Conservation (phyloP, 1,140 invertebrate species). For the Thaumetopoea pityocampa region DNA sequence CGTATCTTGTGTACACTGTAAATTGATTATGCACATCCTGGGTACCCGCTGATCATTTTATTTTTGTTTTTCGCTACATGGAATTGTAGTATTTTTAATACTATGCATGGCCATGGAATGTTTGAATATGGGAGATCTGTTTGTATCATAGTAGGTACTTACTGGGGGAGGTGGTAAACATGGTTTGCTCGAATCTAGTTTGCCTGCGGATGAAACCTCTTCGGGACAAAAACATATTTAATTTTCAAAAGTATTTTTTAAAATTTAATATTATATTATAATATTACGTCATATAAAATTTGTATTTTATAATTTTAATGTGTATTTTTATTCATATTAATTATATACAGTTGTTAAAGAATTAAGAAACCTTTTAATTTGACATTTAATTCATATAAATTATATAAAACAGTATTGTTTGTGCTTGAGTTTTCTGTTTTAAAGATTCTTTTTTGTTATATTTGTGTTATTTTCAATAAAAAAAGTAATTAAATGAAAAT, state of each 20-base stretch:
- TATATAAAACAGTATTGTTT: conserved; percentile 3
- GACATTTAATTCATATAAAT: conserved; percentile 11
- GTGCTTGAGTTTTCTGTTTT: conserved; percentile 11
- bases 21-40: conserved; percentile 55
- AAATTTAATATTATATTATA: conserved; percentile 18
- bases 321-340: conserved; percentile 13
- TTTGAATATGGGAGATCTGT: conserved; percentile 14
- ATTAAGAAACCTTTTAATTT: conserved; percentile 6
- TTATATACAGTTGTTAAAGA: conserved; percentile 14
- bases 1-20: conserved; percentile 46
- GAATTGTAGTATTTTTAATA: conserved; percentile 44
- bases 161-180: conserved; percentile 16
- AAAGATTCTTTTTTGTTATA: conserved; percentile 14
- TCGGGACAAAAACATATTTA: conserved; percentile 25
- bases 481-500: conserved; percentile 16
- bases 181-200: conserved; percentile 25
- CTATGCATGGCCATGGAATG: conserved; percentile 61
- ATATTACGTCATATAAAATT: conserved; percentile 11
- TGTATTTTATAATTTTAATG: conserved; percentile 2
- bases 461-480: conserved; percentile 22
- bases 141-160: too few species aligned
- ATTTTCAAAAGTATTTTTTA: conserved; percentile 18
- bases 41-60: conserved; percentile 40
- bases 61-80: conserved; percentile 47
- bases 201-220: conserved; percentile 30